These are phyloP conservation scores for Drosophila littoralis DNA, from an alignment of 1,140 invertebrate species.

Conservation along the genomic window DNA sequence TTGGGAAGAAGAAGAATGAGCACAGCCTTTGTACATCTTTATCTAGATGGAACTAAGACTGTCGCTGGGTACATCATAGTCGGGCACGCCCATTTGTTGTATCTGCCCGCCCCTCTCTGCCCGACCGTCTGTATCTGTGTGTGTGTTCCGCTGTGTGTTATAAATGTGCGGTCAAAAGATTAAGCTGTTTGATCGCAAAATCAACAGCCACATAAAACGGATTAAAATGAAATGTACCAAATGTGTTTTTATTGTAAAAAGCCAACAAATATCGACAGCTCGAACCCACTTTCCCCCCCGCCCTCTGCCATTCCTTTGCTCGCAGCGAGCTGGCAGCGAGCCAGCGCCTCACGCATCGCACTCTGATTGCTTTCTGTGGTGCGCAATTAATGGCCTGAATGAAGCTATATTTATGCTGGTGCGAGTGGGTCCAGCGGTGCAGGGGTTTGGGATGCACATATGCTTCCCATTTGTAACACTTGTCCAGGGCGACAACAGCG, in stretches of 20 bases:
- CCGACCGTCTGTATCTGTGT: background rate
- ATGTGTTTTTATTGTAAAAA: conserved; percentile 33
- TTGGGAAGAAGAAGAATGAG: no score
- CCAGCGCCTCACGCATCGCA: conserved; percentile 44
- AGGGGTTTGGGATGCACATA: conserved; percentile 1
- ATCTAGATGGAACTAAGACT: no score
- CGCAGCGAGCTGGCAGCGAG: conserved; percentile 18
- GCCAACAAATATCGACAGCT: conserved; percentile 19
- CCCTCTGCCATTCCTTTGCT: background rate
- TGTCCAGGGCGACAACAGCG: no score
- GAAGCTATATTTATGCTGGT: background rate
- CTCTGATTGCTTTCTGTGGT: conserved; percentile 75
- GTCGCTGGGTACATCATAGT: no score
- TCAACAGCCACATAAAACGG: conserved; percentile 76
- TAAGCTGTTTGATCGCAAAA: conserved; percentile 80
- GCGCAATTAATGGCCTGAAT: conserved; percentile 65
- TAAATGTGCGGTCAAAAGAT: conserved; percentile 76
- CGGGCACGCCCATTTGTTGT: background rate
- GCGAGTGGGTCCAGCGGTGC: no score
- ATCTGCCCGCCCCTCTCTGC: background rate
- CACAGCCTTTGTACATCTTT: no score
- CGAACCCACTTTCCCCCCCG: background rate
- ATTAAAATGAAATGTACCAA: conserved; percentile 72
- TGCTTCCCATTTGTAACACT: conserved; percentile 19
- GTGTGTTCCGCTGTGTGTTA: conserved; percentile 35